Conservation (phyloP, 2,888 invertebrate species). For the Anthophora plumipes region DNA sequence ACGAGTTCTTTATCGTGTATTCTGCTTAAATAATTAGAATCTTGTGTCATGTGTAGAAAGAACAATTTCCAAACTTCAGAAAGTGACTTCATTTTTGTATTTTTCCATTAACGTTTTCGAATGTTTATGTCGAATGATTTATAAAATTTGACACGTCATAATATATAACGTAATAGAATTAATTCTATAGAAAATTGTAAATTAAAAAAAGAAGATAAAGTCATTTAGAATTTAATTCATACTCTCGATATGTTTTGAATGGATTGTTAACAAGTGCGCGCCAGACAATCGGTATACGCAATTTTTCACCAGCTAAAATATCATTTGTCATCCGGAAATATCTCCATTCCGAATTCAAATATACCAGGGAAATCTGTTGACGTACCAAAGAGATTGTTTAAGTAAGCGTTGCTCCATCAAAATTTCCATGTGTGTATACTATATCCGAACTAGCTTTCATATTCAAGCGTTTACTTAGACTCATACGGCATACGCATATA, state of each 20-base stretch:
- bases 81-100: too few species aligned
- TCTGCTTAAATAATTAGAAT: too few species aligned
- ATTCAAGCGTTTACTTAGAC: conserved; percentile 55
- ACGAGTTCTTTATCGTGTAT: too few species aligned
- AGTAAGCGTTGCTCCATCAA: conserved; percentile 72
- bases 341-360: conserved; percentile 18
- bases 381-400: conserved; percentile 50
- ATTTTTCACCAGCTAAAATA: neutral
- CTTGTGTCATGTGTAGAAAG: too few species aligned
- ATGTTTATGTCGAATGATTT: too few species aligned
- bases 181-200: too few species aligned
- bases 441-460: conserved; percentile 68
- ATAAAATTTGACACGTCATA: too few species aligned
- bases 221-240: too few species aligned
- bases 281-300: neutral
- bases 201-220: too few species aligned
- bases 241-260: neutral
- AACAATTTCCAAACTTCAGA: too few species aligned
- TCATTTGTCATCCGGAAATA: neutral
- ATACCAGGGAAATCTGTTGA: conserved; percentile 32
- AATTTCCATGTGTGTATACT: conserved; percentile 70
- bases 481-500: conserved; percentile 25
- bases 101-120: too few species aligned
- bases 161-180: too few species aligned
- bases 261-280: neutral